Evolutionary conservation across 2,888 invertebrate species (phyloP), one percentile per base, ranked within the genome.

Genomic region (Tenthredo distinguenda): DNA sequence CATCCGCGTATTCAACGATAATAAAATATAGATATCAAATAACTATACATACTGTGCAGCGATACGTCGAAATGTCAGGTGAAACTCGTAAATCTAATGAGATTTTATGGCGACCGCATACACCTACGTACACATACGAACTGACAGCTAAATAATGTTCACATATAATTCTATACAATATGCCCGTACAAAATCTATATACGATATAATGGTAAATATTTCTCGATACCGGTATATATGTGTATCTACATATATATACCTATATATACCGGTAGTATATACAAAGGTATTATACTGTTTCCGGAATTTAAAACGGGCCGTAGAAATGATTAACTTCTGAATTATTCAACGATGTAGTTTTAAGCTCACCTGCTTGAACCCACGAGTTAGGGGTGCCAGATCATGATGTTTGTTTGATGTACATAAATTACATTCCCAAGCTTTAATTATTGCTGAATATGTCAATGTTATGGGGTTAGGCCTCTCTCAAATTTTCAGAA

Each of bases 91-190:
- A 71, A 71, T 71, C 34, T 71, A 71, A 71, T 71, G 34, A 37
- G 71, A 71, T 71, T 71, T 71, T 71, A 71, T 71, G 37, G 71
- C 37, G 71, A 71, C 71, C 71, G n/a, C 62, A 21, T 21, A 62
- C 21, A 55, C 5, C 55, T 6, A 47, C 47, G 47, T 15, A 34
- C 31, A 26, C 15, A 68, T 15, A 68, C 26, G 12, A 68, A 31
- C 37, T 71, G 37, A 71, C 37, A 71, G 71, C 18, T 71, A 37
- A 37, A 71, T 71, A 31, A 71, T 37, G 37, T 37, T 10, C 37
- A 34, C 71, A 71, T 37, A 71, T 71, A 71, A 71, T 71, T 71
- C 37, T 71, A 37, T 71, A 71, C 71, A 62, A 62, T 62, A 71
- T 71, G 71, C 37, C 18, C 18, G 26, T 31, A 71, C 34, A 26